These are phyloP conservation scores for Clarias macrocephalus DNA, from an alignment of 2,113 vertebrate genomes.

Conservation along the genomic window DNA sequence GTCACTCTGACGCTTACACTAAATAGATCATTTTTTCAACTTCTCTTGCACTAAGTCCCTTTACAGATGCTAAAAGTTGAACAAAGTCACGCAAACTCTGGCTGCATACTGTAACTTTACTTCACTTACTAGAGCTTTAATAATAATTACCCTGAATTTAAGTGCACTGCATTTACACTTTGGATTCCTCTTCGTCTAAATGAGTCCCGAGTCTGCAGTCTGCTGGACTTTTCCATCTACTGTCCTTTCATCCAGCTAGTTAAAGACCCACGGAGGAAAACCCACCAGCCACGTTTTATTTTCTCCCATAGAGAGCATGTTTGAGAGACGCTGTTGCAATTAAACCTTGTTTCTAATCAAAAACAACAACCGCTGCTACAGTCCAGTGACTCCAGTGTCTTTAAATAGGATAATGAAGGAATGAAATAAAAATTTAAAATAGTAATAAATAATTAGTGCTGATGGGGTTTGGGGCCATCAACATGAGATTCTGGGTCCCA, in stretches of 20 bases:
- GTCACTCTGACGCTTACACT: no score
- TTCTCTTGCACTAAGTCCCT: no score
- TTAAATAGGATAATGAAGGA: background rate
- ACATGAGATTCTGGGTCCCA: no score
- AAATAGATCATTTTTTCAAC: no score
- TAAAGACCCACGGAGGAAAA: background rate
- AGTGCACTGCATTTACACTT: background rate
- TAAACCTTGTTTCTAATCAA: background rate
- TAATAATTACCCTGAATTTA: background rate
- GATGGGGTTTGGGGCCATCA: no score
- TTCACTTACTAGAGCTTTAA: background rate
- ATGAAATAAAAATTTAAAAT: background rate
- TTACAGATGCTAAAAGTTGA: no score
- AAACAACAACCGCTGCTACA: background rate
- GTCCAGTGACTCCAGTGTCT: background rate
- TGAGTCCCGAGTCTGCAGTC: background rate
- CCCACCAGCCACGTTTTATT: background rate
- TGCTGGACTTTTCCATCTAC: background rate
- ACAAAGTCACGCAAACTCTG: background rate
- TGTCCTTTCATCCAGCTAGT: background rate
- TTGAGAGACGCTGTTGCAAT: background rate
- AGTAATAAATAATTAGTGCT: no score
- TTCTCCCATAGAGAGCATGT: background rate
- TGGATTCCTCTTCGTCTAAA: background rate
- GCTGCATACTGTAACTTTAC: background rate